A percentile compares a stretch with the other conserved stretches of the same genome.
These are phyloP conservation scores for Campylorhamphus procurvoides DNA, from an alignment of 2,113 vertebrate genomes.

Conservation along the genomic window DNA sequence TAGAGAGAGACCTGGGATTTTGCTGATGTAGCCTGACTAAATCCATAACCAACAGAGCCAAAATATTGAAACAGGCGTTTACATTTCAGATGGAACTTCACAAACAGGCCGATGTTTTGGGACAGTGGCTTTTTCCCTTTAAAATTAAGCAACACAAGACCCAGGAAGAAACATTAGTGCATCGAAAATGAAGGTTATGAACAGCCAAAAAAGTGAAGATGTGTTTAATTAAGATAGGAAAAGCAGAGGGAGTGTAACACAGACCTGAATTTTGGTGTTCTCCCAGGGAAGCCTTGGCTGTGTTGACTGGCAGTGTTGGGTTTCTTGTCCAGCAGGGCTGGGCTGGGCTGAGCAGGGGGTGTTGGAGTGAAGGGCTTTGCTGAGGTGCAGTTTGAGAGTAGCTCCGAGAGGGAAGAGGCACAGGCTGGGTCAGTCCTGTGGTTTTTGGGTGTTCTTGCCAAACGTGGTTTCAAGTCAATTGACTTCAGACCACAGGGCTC, in stretches of 20 bases:
- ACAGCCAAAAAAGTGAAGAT: neutral
- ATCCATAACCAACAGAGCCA: neutral
- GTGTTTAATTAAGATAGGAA: neutral
- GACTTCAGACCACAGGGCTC: neutral
- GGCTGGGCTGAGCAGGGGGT: neutral
- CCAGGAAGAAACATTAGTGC: neutral
- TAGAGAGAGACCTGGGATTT: neutral
- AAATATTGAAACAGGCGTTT: neutral
- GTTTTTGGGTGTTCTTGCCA: neutral
- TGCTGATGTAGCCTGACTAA: neutral
- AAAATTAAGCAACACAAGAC: neutral
- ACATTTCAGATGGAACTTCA: neutral
- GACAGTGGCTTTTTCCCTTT: neutral
- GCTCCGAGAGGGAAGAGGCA: neutral
- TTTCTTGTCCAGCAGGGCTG: neutral
- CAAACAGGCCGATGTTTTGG: neutral
- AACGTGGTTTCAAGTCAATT: neutral
- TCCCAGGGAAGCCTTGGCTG: neutral
- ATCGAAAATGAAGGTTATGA: neutral
- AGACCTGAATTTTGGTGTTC: neutral
- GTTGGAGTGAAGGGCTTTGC: neutral
- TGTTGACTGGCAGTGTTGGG: neutral
- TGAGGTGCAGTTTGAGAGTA: neutral
- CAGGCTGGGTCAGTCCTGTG: rapidly evolving
- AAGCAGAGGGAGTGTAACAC: neutral